Evolutionary conservation across 2,888 invertebrate genomes (phyloP), one percentile per base, ranked within the genome.

Genomic region (Thecocarcelia acutangulata): DNA sequence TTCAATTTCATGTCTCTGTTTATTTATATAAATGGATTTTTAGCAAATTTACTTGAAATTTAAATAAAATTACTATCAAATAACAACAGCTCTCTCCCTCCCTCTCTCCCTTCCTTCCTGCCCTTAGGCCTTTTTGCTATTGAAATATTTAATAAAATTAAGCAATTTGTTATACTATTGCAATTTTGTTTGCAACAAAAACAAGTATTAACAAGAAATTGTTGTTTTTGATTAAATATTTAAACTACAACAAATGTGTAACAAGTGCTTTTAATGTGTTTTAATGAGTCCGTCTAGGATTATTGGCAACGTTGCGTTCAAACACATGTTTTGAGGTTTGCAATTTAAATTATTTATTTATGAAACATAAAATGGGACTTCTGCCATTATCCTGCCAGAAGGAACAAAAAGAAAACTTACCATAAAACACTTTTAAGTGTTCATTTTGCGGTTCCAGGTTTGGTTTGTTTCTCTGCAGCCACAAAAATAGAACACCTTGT

Each of bases 341-440:
- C 21, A 76, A 24, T 44, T 37, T 24, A 17, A 76, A 61, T 76
- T 54, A 76, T 69, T 76, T 73, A 73, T 73, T 73, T 42, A 48
- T 69, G 46, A n/a, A 24, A 69, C 28, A 59, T 52, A 33, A 73
- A 59, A 52, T 28, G 17, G 21, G 15, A 37, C 37, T 56, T 56
- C 56, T 56, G 19, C 28, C 28, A 69, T 28, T 15, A 33, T 33
- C 8, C n/a, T 44, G n/a, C 44, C 13, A 8, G 3, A 0, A 13
- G 5, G 15, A 46, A 28, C 37, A 11, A 64, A 63, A 58, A 19
- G 15, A 37, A 17, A 2, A 0, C 42, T 72, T 15, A 56, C 17
- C 28, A 79, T 50, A 19, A 69, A 64, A 59, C 73, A 81, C 81
- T 81, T 81, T 77, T 81, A 77, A 69, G 77, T 68, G 63, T 77